Conservation (phyloP, 2,113 vertebrate genomes). For the Toxostoma redivivum region DNA sequence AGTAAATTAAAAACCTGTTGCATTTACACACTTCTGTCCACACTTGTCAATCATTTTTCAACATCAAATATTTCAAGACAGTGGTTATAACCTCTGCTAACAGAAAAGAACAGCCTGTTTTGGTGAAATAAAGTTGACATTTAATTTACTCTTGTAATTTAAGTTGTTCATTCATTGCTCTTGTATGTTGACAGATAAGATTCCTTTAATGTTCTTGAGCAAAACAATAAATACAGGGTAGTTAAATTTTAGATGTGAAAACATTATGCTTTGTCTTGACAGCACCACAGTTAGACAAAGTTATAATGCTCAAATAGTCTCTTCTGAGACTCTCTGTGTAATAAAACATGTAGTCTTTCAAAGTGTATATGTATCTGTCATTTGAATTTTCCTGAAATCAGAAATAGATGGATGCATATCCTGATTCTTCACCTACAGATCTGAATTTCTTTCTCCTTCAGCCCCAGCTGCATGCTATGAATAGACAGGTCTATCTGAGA, state of each 20-base stretch:
- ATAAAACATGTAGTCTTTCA: neutral
- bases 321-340: neutral
- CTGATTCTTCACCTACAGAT: neutral
- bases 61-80: neutral
- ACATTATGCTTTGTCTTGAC: conserved; percentile 17
- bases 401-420: neutral
- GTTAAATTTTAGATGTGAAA: conserved; percentile 13
- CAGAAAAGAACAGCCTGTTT: neutral
- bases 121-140: conserved; percentile 36
- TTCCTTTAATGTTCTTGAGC: conserved; percentile 9
- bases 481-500: neutral
- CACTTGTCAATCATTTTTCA: neutral
- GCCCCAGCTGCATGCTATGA: neutral
- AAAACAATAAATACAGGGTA: conserved; percentile 33
- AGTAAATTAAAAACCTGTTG: conserved; percentile 2
- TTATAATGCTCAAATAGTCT: conserved; percentile 18
- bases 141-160: neutral
- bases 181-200: neutral
- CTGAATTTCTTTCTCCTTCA: neutral
- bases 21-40: neutral
- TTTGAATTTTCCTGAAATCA: neutral
- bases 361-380: neutral
- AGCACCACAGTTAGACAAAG: neutral
- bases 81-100: neutral
- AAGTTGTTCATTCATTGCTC: neutral